Base-by-base conservation (phyloP, 1,140 invertebrate species). In the Aplysia californica region DNA sequence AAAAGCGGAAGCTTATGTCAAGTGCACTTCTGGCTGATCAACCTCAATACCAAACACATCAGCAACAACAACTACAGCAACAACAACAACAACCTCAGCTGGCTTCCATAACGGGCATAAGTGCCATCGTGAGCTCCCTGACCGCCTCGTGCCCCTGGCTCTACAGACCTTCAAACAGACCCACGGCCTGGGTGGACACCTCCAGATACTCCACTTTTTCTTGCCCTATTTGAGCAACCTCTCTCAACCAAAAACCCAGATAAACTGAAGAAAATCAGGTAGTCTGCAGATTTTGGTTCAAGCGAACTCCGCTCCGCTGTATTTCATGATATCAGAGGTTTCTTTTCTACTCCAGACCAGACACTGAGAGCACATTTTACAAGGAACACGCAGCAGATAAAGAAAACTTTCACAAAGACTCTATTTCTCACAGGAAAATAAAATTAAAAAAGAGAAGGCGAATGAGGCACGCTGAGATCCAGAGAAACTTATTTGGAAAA, bases 141-240 rank as follows among this genome's bases (percentile, higher is more conserved):
- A 59, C 4, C 10, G n/a, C 10, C 38, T 73, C 56, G n/a, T 73
- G 71, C 10, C 38, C 71, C 26, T 56, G 26, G 4, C 29, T 26
- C 23, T 73, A 73, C 21, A 64, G 26, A 41, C 18, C 26, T 2
- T 50, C 3, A n/a, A 73, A 64, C 56, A 73, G n/a, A 26, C 0
- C 2, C 3, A 26, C 5, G 36, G 23, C 38, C 35, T 64, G 33
- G 2, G 15, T 21, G 33, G 56, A n/a, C 31, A 73, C 36, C 26
- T 39, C 58, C 38, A 73, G 26, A 35, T 58, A 64, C 26, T 73
- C 71, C 41, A 23, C 21, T n/a, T n/a, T n/a, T n/a, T n/a, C n/a
- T n/a, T n/a, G n/a, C n/a, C n/a, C n/a, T n/a, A n/a, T n/a, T n/a
- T n/a, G n/a, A n/a, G n/a, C n/a, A n/a, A n/a, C n/a, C n/a, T n/a